phyloP scores from a whole-genome alignment of 35 echinoderm and acorn worm genomes.

The Acanthaster planci region DNA sequence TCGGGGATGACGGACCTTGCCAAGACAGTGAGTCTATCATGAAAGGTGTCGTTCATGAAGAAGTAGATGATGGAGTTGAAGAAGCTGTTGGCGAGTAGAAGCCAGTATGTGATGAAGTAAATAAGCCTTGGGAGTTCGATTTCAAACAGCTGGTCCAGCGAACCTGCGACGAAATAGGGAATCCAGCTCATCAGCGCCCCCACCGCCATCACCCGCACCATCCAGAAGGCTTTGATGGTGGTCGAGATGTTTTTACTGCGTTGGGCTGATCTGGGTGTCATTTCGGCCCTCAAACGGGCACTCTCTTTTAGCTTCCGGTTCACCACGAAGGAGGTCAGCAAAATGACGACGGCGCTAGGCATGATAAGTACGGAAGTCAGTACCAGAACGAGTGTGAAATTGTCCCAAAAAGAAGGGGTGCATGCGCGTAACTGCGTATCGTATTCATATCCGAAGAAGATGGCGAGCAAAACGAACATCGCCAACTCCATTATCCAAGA shows the following conservation, averaged over 20 bases:
- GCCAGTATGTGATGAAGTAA: not conserved
- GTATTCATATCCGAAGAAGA: not conserved
- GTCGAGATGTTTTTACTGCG: not conserved
- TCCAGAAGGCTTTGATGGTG: not conserved
- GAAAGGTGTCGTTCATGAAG: not conserved
- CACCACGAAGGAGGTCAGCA: not conserved
- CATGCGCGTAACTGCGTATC: not conserved
- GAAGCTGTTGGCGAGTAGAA: not conserved
- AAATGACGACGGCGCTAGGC: not conserved
- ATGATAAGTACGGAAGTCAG: not conserved
- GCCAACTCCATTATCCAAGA: not conserved
- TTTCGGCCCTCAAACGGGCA: not conserved
- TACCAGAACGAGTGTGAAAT: not conserved
- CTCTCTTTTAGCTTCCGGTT: not conserved
- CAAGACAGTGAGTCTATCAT: not conserved
- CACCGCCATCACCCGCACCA: not conserved
- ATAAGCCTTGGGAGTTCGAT: not conserved
- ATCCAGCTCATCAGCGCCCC: not conserved
- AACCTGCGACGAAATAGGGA: not conserved
- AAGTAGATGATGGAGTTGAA: not conserved
- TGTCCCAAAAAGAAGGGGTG: not conserved
- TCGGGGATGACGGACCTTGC: not conserved
- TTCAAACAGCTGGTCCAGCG: too few species aligned
- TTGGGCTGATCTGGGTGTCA: not conserved
- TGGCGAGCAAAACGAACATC: not conserved